phyloP scores from a whole-genome alignment of 2,888 invertebrate species.

The Adineta ricciae region DNA sequence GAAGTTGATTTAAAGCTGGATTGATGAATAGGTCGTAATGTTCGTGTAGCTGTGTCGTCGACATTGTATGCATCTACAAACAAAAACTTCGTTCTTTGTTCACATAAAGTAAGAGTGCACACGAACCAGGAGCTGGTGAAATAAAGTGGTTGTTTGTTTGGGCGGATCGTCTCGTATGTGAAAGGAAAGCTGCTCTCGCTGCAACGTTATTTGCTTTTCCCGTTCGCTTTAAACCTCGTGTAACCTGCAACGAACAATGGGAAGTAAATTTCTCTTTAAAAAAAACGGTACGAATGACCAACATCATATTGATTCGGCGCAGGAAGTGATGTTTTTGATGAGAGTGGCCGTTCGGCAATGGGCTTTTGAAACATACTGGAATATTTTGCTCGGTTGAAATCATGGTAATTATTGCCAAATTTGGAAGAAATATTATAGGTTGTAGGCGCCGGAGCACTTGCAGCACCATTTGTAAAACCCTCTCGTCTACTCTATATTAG shows the following conservation, averaged over 20 bases:
- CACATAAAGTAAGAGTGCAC: neutral
- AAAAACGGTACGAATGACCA: no score
- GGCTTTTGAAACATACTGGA: slow-evolving; percentile 44
- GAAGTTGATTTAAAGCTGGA: slow-evolving; percentile 48
- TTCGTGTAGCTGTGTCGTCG: slow-evolving; percentile 42
- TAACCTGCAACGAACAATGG: neutral
- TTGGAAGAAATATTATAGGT: slow-evolving; percentile 3
- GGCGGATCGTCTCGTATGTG: slow-evolving; percentile 43
- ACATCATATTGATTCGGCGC: slow-evolving; percentile 48
- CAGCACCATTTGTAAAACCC: slow-evolving; percentile 41
- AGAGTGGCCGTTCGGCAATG: slow-evolving; percentile 39
- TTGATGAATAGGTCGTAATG: slow-evolving; percentile 40
- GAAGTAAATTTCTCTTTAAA: neutral
- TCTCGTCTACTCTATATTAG: slow-evolving; percentile 40
- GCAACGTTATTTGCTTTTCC: slow-evolving; percentile 43
- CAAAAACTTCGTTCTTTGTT: slow-evolving; percentile 19
- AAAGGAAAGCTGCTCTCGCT: slow-evolving; percentile 46
- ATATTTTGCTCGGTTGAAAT: slow-evolving; percentile 42
- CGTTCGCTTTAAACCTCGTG: neutral
- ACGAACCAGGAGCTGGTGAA: slow-evolving; percentile 44
- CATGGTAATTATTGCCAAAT: slow-evolving; percentile 32
- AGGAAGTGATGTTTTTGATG: slow-evolving; percentile 38
- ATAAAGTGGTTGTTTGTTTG: slow-evolving; percentile 38
- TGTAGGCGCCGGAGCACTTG: slow-evolving; percentile 34
- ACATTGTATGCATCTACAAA: slow-evolving; percentile 45